phyloP scores from a whole-genome alignment of 1,140 invertebrate species.

The Drosophila ironensis region DNA sequence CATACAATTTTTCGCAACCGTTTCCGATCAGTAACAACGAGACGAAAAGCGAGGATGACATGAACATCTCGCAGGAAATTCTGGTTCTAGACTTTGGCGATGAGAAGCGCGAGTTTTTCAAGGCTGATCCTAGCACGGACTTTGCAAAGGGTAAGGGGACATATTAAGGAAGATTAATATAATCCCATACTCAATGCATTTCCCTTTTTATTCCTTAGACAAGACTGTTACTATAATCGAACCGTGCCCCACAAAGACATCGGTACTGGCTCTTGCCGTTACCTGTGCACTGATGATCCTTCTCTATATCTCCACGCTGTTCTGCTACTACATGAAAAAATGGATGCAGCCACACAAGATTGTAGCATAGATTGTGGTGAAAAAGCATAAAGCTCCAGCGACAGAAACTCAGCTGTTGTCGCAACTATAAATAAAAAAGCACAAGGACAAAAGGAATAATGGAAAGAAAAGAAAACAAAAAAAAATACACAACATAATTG shows the following conservation, averaged over 20 bases:
- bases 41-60: conserved; percentile 89
- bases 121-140: conserved; percentile 89
- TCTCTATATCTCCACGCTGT: conserved; percentile 94
- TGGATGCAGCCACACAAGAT: conserved; percentile 92
- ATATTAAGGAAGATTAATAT: too few species aligned
- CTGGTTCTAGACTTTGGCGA: conserved; percentile 95
- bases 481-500: conserved; percentile 66
- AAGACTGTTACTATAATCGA: conserved; percentile 93
- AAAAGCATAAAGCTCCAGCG: too few species aligned
- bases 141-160: conserved; percentile 88
- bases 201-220: conserved; percentile 84
- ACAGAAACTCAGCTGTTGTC: conserved; percentile 2
- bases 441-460: too few species aligned
- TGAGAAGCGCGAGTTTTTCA: conserved; percentile 91
- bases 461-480: conserved; percentile 66
- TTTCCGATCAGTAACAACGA: conserved; percentile 82
- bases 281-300: conserved; percentile 94
- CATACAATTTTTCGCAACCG: background rate
- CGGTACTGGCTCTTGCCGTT: conserved; percentile 92
- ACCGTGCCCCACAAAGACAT: conserved; percentile 94
- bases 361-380: conserved; percentile 87
- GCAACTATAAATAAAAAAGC: background rate
- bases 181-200: too few species aligned
- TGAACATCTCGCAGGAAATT: conserved; percentile 97
- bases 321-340: conserved; percentile 95